phyloP scores from a whole-genome alignment of 2,797 vertebrate species.

The Bufotes viridis region DNA sequence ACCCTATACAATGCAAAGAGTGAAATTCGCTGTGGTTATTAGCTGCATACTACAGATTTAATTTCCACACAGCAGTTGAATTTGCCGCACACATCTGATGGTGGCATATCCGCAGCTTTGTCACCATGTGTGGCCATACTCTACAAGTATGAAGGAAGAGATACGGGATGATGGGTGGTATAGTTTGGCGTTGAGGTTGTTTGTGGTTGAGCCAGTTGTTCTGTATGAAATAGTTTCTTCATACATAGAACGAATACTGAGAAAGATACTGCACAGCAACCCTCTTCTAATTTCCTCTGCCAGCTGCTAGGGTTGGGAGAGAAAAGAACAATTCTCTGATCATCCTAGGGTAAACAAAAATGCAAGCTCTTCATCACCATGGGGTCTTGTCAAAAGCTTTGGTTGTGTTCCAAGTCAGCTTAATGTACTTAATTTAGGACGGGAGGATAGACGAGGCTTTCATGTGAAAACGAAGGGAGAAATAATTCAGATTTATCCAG shows the following conservation, averaged over 20 bases:
- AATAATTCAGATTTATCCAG: slow-evolving; percentile 18
- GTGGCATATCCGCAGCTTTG: no score
- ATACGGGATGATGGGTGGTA: not conserved
- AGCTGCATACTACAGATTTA: no score
- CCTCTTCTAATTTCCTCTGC: slow-evolving; percentile 5
- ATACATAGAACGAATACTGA: not conserved
- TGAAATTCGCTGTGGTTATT: no score
- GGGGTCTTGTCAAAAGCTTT: slow-evolving; percentile 43
- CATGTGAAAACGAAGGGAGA: slow-evolving; percentile 15
- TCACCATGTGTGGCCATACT: no score
- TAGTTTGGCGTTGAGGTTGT: not conserved
- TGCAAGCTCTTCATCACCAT: slow-evolving; percentile 36
- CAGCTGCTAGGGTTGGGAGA: slow-evolving; percentile 31
- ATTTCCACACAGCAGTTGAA: no score
- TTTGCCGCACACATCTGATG: no score
- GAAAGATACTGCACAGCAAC: not conserved
- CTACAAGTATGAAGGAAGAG: no score
- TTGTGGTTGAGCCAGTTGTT: not conserved
- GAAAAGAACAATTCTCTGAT: slow-evolving; percentile 45
- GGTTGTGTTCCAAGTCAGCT: slow-evolving; percentile 51
- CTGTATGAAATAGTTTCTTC: not conserved
- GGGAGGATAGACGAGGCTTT: slow-evolving; percentile 26
- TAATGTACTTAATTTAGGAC: slow-evolving; percentile 52
- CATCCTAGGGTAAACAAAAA: slow-evolving; percentile 48
- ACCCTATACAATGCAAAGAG: no score